Conservation (phyloP, 2,797 vertebrate genomes). For the Pipistrellus nathusii region DNA sequence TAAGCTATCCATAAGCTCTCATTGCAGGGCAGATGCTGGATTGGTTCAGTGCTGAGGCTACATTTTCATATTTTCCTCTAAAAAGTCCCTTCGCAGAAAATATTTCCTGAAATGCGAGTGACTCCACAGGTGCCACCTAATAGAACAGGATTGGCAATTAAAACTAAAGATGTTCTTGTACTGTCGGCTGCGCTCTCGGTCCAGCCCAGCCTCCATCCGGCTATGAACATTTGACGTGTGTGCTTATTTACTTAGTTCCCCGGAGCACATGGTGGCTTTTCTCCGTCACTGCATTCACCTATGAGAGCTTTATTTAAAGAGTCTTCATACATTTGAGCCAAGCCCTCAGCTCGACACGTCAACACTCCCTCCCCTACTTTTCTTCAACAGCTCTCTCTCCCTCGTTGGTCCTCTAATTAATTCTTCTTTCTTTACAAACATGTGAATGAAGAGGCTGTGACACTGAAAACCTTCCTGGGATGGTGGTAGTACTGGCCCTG, state of each 20-base stretch:
- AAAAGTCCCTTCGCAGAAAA: slow-evolving; percentile 28
- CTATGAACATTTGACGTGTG: neutral
- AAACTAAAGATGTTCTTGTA: neutral
- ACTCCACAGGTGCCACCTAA: neutral
- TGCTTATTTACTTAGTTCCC: slow-evolving; percentile 49
- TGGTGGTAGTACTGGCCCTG: neutral
- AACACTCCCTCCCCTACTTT: neutral
- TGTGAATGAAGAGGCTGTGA: neutral
- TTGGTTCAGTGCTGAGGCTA: neutral
- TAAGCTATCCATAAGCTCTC: neutral
- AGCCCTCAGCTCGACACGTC: neutral
- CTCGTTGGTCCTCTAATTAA: neutral
- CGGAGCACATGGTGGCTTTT: neutral
- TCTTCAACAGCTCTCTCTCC: neutral
- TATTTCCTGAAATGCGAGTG: slow-evolving; percentile 63
- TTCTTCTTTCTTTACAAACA: neutral
- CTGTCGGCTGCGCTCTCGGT: neutral
- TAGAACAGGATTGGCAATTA: neutral
- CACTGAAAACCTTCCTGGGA: neutral
- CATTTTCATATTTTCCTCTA: slow-evolving; percentile 36
- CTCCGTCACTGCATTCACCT: neutral
- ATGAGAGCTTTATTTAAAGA: slow-evolving; percentile 61
- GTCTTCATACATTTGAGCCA: neutral
- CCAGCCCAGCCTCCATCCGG: neutral
- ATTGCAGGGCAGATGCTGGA: neutral